These are phyloP conservation scores for Manduca sexta DNA, from an alignment of 1,140 invertebrate genomes.

Conservation along the genomic window DNA sequence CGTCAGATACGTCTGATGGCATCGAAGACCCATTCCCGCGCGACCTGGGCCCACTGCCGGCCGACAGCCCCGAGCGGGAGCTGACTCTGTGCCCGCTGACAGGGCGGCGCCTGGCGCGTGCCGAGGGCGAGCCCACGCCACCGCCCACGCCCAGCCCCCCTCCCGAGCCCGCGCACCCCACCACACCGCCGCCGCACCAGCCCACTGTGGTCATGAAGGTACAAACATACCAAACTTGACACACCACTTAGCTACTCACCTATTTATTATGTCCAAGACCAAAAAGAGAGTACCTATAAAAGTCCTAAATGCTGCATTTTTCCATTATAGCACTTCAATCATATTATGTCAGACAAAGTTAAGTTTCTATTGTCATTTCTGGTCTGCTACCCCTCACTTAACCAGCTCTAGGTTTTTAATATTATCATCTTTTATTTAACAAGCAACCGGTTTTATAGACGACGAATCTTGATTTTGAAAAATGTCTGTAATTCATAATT, in stretches of 20 bases:
- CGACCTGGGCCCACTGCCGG: constrained; percentile 75
- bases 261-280: constrained; percentile 10
- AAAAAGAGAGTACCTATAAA: too few relatives aligned
- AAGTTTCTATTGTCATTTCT: too few relatives aligned
- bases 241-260: not conserved
- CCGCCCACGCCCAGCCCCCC: constrained; percentile 57
- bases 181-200: constrained; percentile 25
- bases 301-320: too few relatives aligned
- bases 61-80: constrained; percentile 78
- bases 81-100: constrained; percentile 81
- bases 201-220: constrained; percentile 60
- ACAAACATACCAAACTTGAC: not conserved
- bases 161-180: constrained; percentile 43
- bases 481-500: too few relatives aligned
- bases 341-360: too few relatives aligned
- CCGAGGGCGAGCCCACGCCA: constrained; percentile 78
- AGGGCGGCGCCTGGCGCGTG: constrained; percentile 78
- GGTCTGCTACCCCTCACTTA: too few relatives aligned
- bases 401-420: too few relatives aligned
- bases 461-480: too few relatives aligned
- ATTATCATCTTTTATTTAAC: too few relatives aligned
- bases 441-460: too few relatives aligned
- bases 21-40: constrained; percentile 75
- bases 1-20: constrained; percentile 74
- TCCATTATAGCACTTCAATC: too few relatives aligned